Evolutionary conservation across 2,888 invertebrate genomes (phyloP).

Genomic region (Sycophila texana): DNA sequence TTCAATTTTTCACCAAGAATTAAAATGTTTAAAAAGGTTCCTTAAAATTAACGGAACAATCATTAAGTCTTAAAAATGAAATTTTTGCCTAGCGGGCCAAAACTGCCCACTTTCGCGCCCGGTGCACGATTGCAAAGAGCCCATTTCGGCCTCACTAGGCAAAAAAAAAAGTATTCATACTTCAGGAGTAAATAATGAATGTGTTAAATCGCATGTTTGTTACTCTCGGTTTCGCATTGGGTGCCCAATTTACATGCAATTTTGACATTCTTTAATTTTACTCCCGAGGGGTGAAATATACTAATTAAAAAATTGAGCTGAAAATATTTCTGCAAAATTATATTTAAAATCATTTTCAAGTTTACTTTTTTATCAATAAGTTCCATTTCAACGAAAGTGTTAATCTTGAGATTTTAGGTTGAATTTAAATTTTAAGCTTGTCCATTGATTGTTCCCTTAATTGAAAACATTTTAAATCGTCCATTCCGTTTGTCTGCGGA

Average conservation of each 20-base stretch:
- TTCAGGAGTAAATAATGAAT: too few relatives aligned
- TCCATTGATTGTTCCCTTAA: slow-evolving; percentile 33
- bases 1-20: slow-evolving; percentile 22
- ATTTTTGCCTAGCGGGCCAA: too few relatives aligned
- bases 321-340: background rate
- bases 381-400: background rate
- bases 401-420: background rate
- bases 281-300: too few relatives aligned
- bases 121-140: too few relatives aligned
- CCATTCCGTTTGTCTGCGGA: slow-evolving; percentile 58
- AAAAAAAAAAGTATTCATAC: too few relatives aligned
- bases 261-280: too few relatives aligned
- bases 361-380: background rate
- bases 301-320: slow-evolving; percentile 9
- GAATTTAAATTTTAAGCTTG: slow-evolving; percentile 9
- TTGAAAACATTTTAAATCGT: slow-evolving; percentile 50
- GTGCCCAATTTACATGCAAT: too few relatives aligned
- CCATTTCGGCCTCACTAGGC: too few relatives aligned
- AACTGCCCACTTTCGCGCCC: too few relatives aligned
- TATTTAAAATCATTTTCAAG: slow-evolving; percentile 9
- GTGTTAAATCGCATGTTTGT: too few relatives aligned
- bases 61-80: slow-evolving; percentile 9
- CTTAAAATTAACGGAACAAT: slow-evolving; percentile 35
- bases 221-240: too few relatives aligned
- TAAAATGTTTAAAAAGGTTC: slow-evolving; percentile 36